These are phyloP conservation scores for Plotosus lineatus DNA, from an alignment of 2,113 vertebrate genomes.

Conservation along the genomic window DNA sequence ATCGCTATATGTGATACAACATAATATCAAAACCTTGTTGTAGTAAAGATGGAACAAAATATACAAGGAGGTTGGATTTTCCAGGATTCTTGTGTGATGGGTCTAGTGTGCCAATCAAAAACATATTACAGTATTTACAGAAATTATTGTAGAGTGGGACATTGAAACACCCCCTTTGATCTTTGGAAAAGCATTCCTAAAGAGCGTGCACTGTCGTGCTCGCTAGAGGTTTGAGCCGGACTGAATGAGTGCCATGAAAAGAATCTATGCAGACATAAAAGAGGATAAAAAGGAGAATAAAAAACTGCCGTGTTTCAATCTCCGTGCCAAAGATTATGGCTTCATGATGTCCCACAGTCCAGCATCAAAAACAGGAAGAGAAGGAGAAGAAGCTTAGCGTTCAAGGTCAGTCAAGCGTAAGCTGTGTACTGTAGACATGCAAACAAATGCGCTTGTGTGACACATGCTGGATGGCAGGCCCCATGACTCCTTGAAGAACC, in stretches of 20 bases:
- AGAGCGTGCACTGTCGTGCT: slow-evolving; percentile 16
- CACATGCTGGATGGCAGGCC: slow-evolving; percentile 20
- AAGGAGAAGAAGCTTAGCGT: slow-evolving; percentile 26
- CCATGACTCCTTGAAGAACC: not conserved
- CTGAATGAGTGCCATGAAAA: not conserved
- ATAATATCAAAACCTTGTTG: not conserved
- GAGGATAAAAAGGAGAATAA: not conserved
- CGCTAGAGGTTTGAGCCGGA: slow-evolving; percentile 5
- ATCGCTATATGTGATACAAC: not conserved
- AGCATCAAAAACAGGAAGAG: not conserved
- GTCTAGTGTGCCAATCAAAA: not conserved
- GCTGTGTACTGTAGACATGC: slow-evolving; percentile 17
- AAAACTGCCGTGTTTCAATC: slow-evolving; percentile 12
- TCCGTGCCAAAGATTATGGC: slow-evolving; percentile 46
- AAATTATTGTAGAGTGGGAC: slow-evolving; percentile 10
- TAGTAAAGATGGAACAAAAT: not conserved
- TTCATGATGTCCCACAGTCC: slow-evolving; percentile 4
- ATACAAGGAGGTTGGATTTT: not conserved
- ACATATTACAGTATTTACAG: slow-evolving; percentile 21
- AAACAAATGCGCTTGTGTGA: slow-evolving; percentile 38
- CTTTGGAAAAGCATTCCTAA: slow-evolving; percentile 26
- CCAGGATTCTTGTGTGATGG: not conserved
- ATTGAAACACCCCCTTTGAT: not conserved
- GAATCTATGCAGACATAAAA: not conserved
- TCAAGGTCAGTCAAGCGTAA: slow-evolving; percentile 43